Evolutionary conservation across 2,797 vertebrate genomes (phyloP), one percentile per base, ranked within the genome.

Genomic region (Mormyrus hasselquistii): DNA sequence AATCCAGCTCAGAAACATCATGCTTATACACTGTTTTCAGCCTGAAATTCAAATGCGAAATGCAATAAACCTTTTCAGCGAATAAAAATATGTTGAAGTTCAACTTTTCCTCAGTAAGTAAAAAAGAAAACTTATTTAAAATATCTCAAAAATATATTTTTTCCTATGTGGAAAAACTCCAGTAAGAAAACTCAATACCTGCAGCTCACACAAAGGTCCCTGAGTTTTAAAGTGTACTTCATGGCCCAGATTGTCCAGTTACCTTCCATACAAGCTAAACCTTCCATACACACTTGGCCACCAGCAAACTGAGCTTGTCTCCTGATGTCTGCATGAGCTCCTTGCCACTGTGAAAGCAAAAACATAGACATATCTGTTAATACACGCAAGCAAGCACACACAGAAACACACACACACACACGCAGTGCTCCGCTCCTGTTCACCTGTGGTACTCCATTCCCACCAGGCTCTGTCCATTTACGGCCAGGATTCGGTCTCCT

Each of bases 401-500:
- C 79, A 49, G 29, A 82, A 29, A 29, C 65, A 22, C 41, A 92
- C 95, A 16, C 14, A 6, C 65, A 69, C 9, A 92, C 95, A 8
- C 5, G 4, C 69, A 76, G 3, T 19, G 16, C 73, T 19, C 14
- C 16, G 0, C 73, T 76, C 73, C 73, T 44, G 34, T 1, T 94
- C 49, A 96, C 96, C 47, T 88, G 89, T 89, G 93, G 9, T 96
- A 97, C 3, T 96, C 96, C 94, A 96, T 92, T 0, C 96, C 96
- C 0, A 96, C 95, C 87, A 96, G 93, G 87, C 94, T 97, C 91
- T 94, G n/a, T 86, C 96, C 96, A 47, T 96, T 97, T 0, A 96
- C 96, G 0, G 96, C 96, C 92, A 97, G 94, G 90, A 97, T 95
- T 1, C 96, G 95, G 29, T 97, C 95, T 2, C 96, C 96, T 0